Conservation (phyloP, 2,797 vertebrate species). For the Melanotaenia parkinsoni region DNA sequence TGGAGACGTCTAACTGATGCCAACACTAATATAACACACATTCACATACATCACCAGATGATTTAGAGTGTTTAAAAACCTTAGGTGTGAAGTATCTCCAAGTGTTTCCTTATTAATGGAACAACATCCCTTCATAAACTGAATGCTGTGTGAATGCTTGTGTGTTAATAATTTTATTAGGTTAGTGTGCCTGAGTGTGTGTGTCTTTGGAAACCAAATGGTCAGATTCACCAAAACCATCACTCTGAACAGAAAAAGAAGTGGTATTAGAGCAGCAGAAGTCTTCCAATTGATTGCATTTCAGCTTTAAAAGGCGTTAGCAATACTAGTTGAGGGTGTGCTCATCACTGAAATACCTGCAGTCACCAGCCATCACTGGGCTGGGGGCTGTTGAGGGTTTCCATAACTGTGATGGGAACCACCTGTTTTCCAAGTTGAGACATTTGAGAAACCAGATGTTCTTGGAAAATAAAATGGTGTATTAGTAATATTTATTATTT, state of each 20-base stretch:
- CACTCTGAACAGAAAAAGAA: constrained; percentile 29
- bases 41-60: constrained; percentile 31
- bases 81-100: constrained; percentile 36
- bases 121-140: constrained; percentile 32
- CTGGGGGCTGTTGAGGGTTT: not conserved
- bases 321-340: constrained; percentile 2
- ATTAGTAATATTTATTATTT: constrained; percentile 2
- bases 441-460: constrained; percentile 2
- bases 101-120: constrained; percentile 63
- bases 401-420: not conserved
- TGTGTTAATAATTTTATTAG: not conserved
- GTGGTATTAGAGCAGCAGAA: constrained; percentile 29
- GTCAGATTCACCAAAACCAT: constrained; percentile 40
- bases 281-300: constrained; percentile 22
- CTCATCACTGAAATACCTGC: constrained; percentile 5
- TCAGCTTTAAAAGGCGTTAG: constrained; percentile 26
- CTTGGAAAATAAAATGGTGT: not conserved
- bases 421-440: constrained; percentile 7
- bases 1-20: constrained; percentile 68
- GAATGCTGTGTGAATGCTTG: constrained; percentile 11
- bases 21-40: constrained; percentile 49
- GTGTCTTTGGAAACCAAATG: constrained; percentile 24
- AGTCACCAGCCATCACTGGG: not conserved
- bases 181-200: not conserved
- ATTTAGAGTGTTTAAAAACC: constrained; percentile 46